Base-by-base conservation (phyloP, 2,113 vertebrate genomes). In the Calidris pygmaea region DNA sequence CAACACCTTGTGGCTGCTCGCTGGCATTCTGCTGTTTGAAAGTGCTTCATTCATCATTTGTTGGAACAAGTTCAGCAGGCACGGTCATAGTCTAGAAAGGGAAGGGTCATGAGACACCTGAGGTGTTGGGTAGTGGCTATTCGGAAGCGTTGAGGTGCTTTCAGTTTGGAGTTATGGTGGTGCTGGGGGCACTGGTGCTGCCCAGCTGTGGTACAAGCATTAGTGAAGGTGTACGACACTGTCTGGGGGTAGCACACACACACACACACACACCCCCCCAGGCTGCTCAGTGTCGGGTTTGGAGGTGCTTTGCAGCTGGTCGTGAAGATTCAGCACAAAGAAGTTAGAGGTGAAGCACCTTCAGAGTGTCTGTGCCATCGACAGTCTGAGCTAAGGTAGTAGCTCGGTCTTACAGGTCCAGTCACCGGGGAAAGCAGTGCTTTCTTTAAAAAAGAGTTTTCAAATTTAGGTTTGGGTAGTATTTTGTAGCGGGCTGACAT, bases 21-120 rank as follows among this genome's bases (percentile, higher is more conserved):
- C 77, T 34, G 35, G 9, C 29, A 0, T 37, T 17, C 52, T 60
- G 1, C 43, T 76, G 0, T 14, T 34, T 10, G 8, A 3, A 48
- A 45, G 29, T 2, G 35, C 41, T 86, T 20, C 8, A 2, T 35
- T 32, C 65, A 10, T 18, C 10, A 0, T 15, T 17, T 29, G 3
- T 22, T 27, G 34, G 47, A 32, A 20, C 34, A 41, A 72, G 71
- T 32, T 55, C 55, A 9, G 50, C 37, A 21, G 3, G 22, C 5
- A 0, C 18, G 34, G 30, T 30, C 41, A 3, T 0, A 17, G 26
- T 19, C 50, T 60, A 78, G 60, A 62, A 52, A 52, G 27, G 45
- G 35, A 39, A 26, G 0, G 20, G 19, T 3, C 10, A 0, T 1
- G 0, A 45, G 27, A 7, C 27, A 19, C 37, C 41, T 5, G 22